These are phyloP conservation scores for Turdus rufiventris DNA, from an alignment of 2,113 vertebrate species.

Conservation along the genomic window DNA sequence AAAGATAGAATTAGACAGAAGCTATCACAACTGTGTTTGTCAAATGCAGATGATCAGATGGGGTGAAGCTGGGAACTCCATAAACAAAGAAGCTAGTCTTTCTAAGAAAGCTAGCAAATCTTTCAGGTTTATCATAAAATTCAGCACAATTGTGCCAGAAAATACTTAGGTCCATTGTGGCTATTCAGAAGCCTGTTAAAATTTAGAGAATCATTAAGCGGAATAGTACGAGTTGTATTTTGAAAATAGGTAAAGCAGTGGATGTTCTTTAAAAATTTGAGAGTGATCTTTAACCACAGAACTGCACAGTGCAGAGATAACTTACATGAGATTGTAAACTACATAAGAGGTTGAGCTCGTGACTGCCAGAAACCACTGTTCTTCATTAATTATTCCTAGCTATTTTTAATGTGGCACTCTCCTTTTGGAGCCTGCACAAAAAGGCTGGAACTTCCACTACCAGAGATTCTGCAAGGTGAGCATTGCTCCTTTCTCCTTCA, in stretches of 20 bases:
- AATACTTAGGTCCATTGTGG: neutral
- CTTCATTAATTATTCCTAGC: neutral
- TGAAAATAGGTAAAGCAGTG: neutral
- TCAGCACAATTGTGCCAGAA: neutral
- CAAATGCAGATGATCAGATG: neutral
- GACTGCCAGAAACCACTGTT: neutral
- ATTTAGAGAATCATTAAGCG: neutral
- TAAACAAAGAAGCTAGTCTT: neutral
- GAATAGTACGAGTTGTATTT: neutral
- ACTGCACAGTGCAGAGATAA: accelerated
- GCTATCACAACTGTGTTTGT: neutral
- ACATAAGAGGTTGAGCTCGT: neutral
- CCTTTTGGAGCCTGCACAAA: neutral
- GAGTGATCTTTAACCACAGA: neutral
- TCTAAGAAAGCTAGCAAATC: neutral
- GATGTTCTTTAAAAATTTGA: neutral
- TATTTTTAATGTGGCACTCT: neutral
- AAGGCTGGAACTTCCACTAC: neutral
- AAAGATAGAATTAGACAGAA: neutral
- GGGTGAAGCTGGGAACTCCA: neutral
- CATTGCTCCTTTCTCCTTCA: neutral
- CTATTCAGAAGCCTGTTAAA: neutral
- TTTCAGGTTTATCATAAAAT: neutral
- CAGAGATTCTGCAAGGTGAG: neutral
- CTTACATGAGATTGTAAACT: neutral